Conservation (phyloP, 1,140 invertebrate genomes). For the Rhagoletis pomonella region DNA sequence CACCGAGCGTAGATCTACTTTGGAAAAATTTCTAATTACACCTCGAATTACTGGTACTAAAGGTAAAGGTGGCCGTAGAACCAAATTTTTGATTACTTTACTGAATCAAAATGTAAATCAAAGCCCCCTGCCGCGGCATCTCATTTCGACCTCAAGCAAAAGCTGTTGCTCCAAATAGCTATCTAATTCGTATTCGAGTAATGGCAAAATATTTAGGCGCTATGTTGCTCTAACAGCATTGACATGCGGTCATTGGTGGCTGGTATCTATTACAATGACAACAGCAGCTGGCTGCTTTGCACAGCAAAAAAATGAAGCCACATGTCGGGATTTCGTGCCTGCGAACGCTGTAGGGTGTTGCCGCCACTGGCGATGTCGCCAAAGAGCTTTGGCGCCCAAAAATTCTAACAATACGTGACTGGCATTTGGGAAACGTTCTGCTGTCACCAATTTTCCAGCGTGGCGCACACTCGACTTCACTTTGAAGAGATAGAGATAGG, state of each 20-base stretch:
- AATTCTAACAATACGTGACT: slow-evolving; percentile 9
- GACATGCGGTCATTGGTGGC: neutral
- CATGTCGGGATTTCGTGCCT: neutral
- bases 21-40: too few species aligned
- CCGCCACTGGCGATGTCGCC: neutral
- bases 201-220: neutral
- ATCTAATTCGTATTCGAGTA: neutral
- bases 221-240: neutral
- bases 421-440: neutral
- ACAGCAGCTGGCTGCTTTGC: neutral
- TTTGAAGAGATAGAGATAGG: neutral
- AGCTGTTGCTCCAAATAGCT: neutral
- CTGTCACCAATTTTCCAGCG: neutral
- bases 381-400: slow-evolving; percentile 8
- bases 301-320: neutral
- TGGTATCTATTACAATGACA: slow-evolving; percentile 8
- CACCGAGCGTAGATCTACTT: too few species aligned
- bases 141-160: neutral
- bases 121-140: too few species aligned
- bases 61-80: too few species aligned
- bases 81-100: too few species aligned
- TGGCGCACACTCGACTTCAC: neutral
- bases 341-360: neutral
- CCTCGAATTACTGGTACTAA: too few species aligned
- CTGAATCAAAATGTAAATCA: too few species aligned